Percentiles rank a stretch among this genome's conserved stretches.
Evolutionary conservation across 2,888 invertebrate species (phyloP).

Genomic region (Troglohyphantes excavatus): DNA sequence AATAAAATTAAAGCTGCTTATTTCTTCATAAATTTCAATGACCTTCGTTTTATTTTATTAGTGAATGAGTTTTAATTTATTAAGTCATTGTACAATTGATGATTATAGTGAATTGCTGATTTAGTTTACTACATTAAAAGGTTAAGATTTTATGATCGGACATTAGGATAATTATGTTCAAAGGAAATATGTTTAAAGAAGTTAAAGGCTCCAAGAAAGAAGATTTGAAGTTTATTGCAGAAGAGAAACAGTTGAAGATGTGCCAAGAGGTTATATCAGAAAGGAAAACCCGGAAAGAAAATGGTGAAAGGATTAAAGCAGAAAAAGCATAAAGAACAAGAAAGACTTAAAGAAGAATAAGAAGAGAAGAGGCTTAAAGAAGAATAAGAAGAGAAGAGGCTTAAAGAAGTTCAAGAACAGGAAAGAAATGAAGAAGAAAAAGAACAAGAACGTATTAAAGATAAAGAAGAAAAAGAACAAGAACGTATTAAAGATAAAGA

Average conservation of each 20-base stretch:
- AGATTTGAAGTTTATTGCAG: background rate
- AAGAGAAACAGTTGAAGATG: background rate
- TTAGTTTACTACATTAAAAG: too few relatives aligned
- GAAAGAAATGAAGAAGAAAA: background rate
- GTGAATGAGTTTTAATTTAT: too few relatives aligned
- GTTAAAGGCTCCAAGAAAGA: background rate
- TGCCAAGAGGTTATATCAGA: background rate
- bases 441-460: background rate
- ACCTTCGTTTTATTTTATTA: too few relatives aligned
- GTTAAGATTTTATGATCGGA: too few relatives aligned
- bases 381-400: background rate
- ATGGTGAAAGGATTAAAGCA: background rate
- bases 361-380: background rate
- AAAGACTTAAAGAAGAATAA: background rate
- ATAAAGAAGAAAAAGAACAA: too few relatives aligned
- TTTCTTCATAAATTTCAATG: too few relatives aligned
- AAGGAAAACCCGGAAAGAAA: background rate
- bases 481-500: background rate
- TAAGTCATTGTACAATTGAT: too few relatives aligned
- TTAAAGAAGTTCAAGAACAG: background rate
- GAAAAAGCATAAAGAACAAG: background rate
- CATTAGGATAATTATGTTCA: too few relatives aligned
- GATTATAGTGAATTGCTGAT: too few relatives aligned
- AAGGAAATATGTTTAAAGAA: background rate
- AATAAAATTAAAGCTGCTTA: too few relatives aligned